Evolutionary conservation across 2,888 invertebrate species (phyloP).

Genomic region (Trissolcus brochymenae): DNA sequence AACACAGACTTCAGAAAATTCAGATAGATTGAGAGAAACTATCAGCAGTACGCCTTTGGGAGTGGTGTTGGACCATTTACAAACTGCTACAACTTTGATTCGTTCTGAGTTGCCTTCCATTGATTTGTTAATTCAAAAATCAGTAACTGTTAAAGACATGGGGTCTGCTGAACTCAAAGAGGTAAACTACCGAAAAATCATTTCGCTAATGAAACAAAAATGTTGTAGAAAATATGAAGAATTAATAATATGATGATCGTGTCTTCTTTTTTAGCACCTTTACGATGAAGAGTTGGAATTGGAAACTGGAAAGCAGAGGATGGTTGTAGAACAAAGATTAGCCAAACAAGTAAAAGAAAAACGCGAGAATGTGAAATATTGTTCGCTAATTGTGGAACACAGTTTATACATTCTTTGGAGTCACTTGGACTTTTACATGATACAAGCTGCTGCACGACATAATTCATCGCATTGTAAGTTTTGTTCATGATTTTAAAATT

Average conservation of each 20-base stretch:
- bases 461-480: constrained; percentile 66
- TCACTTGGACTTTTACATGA: constrained; percentile 84
- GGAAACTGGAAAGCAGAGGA: constrained; percentile 69
- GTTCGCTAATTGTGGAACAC: constrained; percentile 83
- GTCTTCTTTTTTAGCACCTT: constrained; percentile 61
- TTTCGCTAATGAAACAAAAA: background rate
- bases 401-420: constrained; percentile 87
- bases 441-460: constrained; percentile 79
- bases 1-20: constrained; percentile 62
- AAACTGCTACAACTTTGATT: constrained; percentile 67
- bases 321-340: constrained; percentile 76
- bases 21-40: constrained; percentile 64
- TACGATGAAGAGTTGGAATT: constrained; percentile 71
- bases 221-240: background rate
- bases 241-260: background rate
- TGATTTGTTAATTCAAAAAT: constrained; percentile 67
- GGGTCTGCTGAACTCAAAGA: constrained; percentile 79
- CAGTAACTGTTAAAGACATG: constrained; percentile 74
- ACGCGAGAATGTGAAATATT: constrained; percentile 80
- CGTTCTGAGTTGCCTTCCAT: constrained; percentile 69
- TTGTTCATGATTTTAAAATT: background rate
- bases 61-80: constrained; percentile 70
- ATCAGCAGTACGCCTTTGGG: constrained; percentile 70
- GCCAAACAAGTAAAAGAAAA: constrained; percentile 79
- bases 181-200: constrained; percentile 39